Base-by-base conservation (phyloP, 2,888 invertebrate genomes). In the Agrochola circellaris region DNA sequence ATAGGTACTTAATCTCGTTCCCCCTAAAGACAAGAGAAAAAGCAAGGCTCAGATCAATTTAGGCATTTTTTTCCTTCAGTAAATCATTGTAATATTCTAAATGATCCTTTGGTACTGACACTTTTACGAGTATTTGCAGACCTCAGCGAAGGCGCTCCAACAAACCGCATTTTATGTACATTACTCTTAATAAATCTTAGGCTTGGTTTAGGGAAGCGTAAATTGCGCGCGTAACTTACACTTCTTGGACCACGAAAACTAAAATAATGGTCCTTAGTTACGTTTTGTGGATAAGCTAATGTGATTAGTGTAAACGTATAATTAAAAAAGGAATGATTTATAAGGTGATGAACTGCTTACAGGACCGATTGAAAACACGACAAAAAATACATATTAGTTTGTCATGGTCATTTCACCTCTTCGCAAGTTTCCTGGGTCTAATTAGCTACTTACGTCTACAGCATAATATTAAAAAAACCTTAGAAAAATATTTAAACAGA, bases 61-160 rank as follows among this genome's bases (percentile, higher is more conserved):
- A 26, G 60, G 30, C 15, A 61, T 71, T 62, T 80, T 75, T 71
- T 75, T 54, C 71, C 58, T 73, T 30, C 66, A 71, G 34, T 87
- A 84, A 84, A 79, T 86, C 87, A 86, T 82, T 77, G 75, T 87
- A 82, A 84, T 82, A 82, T 87, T 84, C 67, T 79, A 69, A 84
- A 84, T 86, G 87, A 71, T 82, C 67, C 65, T 86, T 48, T 66
- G 76, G 67, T 73, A 82, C 87, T 77, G 87, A 84, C 85, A 87
- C 67, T 84, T 86, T 87, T 87, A 86, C 75, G 85, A 79, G 73
- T 84, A 82, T 66, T 86, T 79, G 68, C 82, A 77, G 77, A 72
- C 72, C 79, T 87, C 77, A 74, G 61, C 68, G 65, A 66, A 71
- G 72, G 72, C 78, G 71, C 75, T 81, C 58, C 51, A 60, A 76